Base-by-base conservation (phyloP, 2,113 vertebrate species). In the Bubo bubo region DNA sequence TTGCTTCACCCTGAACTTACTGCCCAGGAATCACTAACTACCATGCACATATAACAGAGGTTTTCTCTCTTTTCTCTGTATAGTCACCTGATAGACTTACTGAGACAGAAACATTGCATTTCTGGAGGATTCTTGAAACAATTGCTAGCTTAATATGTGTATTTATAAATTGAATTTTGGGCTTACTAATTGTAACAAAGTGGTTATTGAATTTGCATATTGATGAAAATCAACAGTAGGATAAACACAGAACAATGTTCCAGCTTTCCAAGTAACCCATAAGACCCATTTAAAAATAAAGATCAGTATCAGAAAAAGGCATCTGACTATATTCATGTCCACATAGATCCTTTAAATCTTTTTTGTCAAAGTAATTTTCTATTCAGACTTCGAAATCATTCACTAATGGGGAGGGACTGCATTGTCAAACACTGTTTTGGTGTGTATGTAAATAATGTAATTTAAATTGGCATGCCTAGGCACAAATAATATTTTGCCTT, bases 331-430 rank as follows among this genome's bases (percentile, higher is more conserved):
- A 35, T 39, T 53, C 5, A 53, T 34, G 16, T 67, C 55, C 37
- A 58, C 12, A 68, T 7, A 92, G 8, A 17, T 56, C 12, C 5
- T 71, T 52, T 62, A 70, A 60, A 56, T 56, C 3, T 27, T 34
- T 58, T 58, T 41, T 1, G 1, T 47, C 9, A 67, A 5, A n/a
- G 10, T 32, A 10, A 39, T 56, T 84, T 77, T 41, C 21, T 80
- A 68, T 52, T 62, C 27, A 74, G 15, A 4, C 4, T 70, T 66
- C 67, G 34, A 90, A 66, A 53, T 1, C 10, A 23, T 70, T 90
- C 27, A 74, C 7, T 15, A 74, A 27, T 4, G 1, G 28, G 5
- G 17, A 49, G 12, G 3, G 10, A 52, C 0, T 22, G 5, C 10
- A 47, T 70, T 87, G 12, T 41, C 20, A 86, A 82, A 30, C 5